Percentiles rank a stretch among this genome's conserved stretches.
Evolutionary conservation across 1,140 invertebrate species (phyloP).

Genomic region (Diploscapter pachys): DNA sequence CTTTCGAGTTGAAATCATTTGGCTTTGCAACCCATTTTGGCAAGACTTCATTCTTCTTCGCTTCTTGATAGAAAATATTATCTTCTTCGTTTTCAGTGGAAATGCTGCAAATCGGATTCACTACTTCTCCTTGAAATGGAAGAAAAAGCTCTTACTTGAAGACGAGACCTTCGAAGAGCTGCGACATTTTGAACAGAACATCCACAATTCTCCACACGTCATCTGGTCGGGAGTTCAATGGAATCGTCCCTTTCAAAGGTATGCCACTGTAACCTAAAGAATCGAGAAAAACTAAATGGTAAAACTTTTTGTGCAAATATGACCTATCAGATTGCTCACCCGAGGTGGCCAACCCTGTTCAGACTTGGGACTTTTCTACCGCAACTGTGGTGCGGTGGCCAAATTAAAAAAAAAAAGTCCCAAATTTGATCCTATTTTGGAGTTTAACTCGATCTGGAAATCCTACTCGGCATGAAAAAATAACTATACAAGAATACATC

Average conservation of each 20-base stretch:
- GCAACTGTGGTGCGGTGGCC: no score
- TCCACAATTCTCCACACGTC: constrained; percentile 34
- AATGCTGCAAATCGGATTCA: constrained; percentile 24
- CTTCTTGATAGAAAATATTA: constrained; percentile 24
- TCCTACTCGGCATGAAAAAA: no score
- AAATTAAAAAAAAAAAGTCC: no score
- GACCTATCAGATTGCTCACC: not conserved
- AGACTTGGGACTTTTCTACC: no score
- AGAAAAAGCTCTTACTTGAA: constrained; percentile 15
- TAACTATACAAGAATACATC: no score
- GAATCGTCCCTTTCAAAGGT: constrained; percentile 31
- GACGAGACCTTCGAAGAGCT: constrained; percentile 17
- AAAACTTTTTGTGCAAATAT: not conserved
- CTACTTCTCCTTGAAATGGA: constrained; percentile 2
- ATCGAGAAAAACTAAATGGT: constrained; percentile 7
- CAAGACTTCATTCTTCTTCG: constrained; percentile 27
- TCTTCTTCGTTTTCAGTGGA: constrained; percentile 17
- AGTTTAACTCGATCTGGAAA: no score
- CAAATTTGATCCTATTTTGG: no score
- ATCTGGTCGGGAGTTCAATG: constrained; percentile 19
- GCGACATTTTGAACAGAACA: constrained; percentile 25
- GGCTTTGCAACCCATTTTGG: constrained; percentile 5
- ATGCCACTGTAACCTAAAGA: constrained; percentile 31
- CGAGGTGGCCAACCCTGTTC: no score
- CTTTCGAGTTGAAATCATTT: constrained; percentile 21